Base-by-base conservation (phyloP, 2,797 vertebrate species). In the Merluccius polli region DNA sequence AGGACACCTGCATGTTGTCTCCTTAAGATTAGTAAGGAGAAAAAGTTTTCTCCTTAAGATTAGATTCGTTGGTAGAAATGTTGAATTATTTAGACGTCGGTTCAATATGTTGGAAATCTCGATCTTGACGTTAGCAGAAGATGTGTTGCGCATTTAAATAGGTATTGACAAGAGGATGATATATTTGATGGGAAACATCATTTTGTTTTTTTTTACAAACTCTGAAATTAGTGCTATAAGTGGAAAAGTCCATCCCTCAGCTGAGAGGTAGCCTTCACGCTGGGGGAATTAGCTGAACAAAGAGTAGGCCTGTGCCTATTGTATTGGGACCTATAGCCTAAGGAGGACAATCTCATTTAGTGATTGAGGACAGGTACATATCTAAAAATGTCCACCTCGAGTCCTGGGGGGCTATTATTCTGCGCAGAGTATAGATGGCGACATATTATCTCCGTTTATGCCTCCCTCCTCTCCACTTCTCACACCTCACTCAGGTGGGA, bases 341-440 rank as follows among this genome's bases (percentile, higher is more conserved):
- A 86, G 88, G 88, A 82, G 38, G 74, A 88, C 81, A 84, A 82
- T 89, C 78, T 80, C 52, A 76, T 75, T 79, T 31, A 81, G 77
- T 83, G 81, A 86, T 82, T 82, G 88, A 89, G 88, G 89, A 89
- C 87, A 81, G 72, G 76, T 73, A 82, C 79, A 81, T 29, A 48
- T 80, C 81, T 82, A 75, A 82, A 87, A 83, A 87, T 79, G 83
- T 81, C 30, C 9, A 15, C 44, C 1, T 0, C 31, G 30, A 78
- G 79, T 52, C 77, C 71, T 71, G 24, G 59, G 59, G 52, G 52
- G 44, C 21, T 24, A 59, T 59, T 24, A 24, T 24, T 59, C 52
- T 59, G 52, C n/a, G 16, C 16, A 24, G 52, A 59, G 52, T 24
- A 9, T 9, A 59, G 52, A 59, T 24, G 52, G 52, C 52, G 21